Conservation (phyloP, 2,888 invertebrate genomes). For the Plebejus anna region DNA sequence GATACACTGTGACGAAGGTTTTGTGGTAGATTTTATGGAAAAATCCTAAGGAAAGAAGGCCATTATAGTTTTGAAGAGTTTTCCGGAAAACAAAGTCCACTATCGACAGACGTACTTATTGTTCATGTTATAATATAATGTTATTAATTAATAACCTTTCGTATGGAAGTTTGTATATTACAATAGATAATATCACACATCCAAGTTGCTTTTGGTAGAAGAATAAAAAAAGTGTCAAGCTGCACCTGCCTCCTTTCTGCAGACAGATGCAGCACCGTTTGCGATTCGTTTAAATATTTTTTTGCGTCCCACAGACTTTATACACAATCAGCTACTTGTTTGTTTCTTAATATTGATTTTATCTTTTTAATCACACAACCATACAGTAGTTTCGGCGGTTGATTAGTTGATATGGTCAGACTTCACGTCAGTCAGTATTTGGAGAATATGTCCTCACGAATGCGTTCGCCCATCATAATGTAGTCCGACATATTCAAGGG, state of each 20-base stretch:
- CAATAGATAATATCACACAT: neutral
- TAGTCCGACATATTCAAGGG: neutral
- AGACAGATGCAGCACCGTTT: neutral
- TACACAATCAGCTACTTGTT: neutral
- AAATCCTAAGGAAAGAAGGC: neutral
- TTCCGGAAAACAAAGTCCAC: neutral
- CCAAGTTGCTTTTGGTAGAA: neutral
- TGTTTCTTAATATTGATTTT: neutral
- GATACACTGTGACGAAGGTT: neutral
- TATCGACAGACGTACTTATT: no score
- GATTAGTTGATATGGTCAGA: neutral
- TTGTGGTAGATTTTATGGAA: neutral
- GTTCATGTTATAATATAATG: no score
- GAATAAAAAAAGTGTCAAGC: neutral
- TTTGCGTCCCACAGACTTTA: neutral
- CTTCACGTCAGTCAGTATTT: neutral
- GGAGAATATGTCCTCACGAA: slow-evolving; percentile 5
- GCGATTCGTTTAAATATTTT: neutral
- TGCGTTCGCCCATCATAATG: slow-evolving; percentile 4
- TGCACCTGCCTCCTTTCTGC: neutral
- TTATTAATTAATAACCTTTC: no score
- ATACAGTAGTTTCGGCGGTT: neutral
- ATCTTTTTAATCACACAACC: neutral
- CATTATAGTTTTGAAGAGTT: neutral
- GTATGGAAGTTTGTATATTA: no score